Base-by-base conservation (phyloP, 1,140 invertebrate genomes). In the Drosophila serrata region DNA sequence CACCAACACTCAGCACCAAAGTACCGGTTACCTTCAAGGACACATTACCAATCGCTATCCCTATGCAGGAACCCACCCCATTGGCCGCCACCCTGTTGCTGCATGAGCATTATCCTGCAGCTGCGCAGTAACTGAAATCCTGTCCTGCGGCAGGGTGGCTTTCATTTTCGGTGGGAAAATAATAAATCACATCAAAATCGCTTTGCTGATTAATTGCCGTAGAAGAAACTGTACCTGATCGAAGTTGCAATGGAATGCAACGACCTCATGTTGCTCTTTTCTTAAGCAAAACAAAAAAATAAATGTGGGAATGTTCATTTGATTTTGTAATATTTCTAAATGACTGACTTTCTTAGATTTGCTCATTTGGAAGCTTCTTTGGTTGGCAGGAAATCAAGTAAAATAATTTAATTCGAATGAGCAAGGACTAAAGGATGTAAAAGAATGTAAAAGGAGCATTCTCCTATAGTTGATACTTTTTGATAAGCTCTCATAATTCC, bases 221-320 rank as follows among this genome's bases (percentile, higher is more conserved):
- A 46, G 22, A 70, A 53, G 42, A 31, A 55, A 86, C 82, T 86
- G 82, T 86, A 86, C 82, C 67, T 58, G 45, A 70, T 77, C 40
- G 4, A 8, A 4, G 22, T 4, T 31, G 84, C 75, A 62, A 24
- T 51, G 82, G 79, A 82, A 86, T 86, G 75, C n/a, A 27, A 7
- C 19, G 79, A 65, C 60, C 79, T 79, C 84, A 86, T 82, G 79
- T 76, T 72, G 84, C 70, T 82, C 79, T 79, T 79, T 82, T 79
- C 42, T 56, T 27, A 48, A 29, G n/a, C 39, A 13, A 4, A 9
- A 6, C 60, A n/a, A n/a, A n/a, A n/a, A n/a, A n/a, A n/a, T n/a
- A n/a, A n/a, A n/a, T 85, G 68, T 79, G 79, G 62, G 79, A 86
- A 82, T 87, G 65, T 56, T 31, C 72, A 46, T 39, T 55, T 63